Conservation (phyloP, 2,113 vertebrate species). For the Ammodytes marinus region DNA sequence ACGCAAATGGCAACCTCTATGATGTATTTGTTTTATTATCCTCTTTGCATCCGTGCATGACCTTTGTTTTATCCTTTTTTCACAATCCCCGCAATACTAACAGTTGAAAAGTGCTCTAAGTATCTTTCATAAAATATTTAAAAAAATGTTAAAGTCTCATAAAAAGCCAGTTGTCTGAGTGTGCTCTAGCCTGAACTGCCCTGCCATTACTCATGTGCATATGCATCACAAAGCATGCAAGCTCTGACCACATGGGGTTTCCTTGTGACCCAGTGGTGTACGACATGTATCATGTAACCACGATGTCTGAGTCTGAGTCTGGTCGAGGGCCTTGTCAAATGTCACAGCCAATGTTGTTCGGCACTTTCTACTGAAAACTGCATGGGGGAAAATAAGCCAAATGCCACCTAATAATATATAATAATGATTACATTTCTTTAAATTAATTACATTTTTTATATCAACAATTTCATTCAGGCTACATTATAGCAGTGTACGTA, state of each 20-base stretch:
- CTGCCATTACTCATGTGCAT: constrained; percentile 50
- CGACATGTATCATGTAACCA: constrained; percentile 11
- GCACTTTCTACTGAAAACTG: constrained; percentile 4
- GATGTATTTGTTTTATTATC: constrained; percentile 4
- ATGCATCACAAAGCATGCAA: constrained; percentile 43
- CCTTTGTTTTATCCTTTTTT: constrained; percentile 14
- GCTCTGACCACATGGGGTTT: constrained; percentile 30
- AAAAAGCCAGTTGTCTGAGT: neutral
- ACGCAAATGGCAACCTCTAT: neutral
- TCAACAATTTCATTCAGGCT: neutral
- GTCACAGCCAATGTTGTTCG: neutral
- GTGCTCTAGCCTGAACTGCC: constrained; percentile 14
- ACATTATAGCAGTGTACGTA: neutral
- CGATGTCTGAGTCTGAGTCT: neutral
- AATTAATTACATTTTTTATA: neutral
- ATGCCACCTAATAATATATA: neutral
- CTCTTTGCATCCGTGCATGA: neutral
- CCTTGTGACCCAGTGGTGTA: constrained; percentile 28
- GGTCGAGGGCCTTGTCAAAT: constrained; percentile 14
- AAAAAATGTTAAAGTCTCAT: too few species aligned
- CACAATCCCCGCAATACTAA: neutral
- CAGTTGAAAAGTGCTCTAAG: neutral
- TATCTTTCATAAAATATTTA: neutral
- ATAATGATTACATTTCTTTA: neutral
- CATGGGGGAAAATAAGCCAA: neutral